phyloP scores from a whole-genome alignment of 2,888 invertebrate species.

The Serrognathus titanus region DNA sequence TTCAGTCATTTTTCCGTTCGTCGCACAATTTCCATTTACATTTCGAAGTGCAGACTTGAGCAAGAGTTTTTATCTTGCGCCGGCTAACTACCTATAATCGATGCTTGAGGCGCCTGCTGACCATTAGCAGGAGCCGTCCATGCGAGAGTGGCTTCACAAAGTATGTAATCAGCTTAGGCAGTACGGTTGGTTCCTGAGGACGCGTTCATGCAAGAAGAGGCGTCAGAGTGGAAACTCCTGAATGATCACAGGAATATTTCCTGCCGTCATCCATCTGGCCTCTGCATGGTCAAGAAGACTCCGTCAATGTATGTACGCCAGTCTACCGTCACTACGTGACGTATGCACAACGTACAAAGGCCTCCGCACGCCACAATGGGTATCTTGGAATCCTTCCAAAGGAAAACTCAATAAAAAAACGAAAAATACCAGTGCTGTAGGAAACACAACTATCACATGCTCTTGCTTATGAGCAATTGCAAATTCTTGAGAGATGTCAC shows the following conservation, averaged over 20 bases:
- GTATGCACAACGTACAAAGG: not conserved
- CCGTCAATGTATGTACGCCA: slow-evolving; percentile 9
- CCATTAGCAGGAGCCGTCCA: slow-evolving; percentile 36
- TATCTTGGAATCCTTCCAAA: no score
- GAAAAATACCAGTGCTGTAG: no score
- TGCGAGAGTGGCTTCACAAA: slow-evolving; percentile 46
- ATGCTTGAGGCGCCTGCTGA: slow-evolving; percentile 31
- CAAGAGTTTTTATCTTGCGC: slow-evolving; percentile 16
- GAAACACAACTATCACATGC: no score
- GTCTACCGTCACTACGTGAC: slow-evolving; percentile 3
- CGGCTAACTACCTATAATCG: slow-evolving; percentile 22
- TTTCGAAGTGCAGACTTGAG: not conserved
- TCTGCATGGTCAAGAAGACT: slow-evolving; percentile 23
- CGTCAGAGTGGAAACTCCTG: slow-evolving; percentile 45
- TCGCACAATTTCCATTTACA: not conserved
- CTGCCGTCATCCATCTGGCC: slow-evolving; percentile 23
- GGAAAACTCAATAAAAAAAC: no score
- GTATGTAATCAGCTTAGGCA: slow-evolving; percentile 47
- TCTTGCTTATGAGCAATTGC: no score
- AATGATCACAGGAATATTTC: slow-evolving; percentile 42
- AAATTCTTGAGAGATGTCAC: no score
- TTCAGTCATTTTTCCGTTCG: no score
- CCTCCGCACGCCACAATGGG: no score
- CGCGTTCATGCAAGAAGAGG: slow-evolving; percentile 45
- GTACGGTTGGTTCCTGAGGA: slow-evolving; percentile 42